Conservation (phyloP, 2,113 vertebrate species). For the Caracal caracal region DNA sequence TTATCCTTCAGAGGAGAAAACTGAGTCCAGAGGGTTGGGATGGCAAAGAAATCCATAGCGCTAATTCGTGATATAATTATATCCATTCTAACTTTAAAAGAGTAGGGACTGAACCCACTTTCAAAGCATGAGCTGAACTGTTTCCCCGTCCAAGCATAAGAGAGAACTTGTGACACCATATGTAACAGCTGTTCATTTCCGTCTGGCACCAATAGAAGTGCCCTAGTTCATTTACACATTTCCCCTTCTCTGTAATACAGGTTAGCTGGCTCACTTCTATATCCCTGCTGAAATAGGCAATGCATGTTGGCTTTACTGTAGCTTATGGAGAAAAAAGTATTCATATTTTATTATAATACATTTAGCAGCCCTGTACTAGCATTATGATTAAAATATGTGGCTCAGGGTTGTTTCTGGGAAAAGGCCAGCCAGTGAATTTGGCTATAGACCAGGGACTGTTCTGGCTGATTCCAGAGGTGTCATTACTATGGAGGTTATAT, state of each 20-base stretch:
- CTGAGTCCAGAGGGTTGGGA: not conserved
- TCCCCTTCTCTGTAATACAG: not conserved
- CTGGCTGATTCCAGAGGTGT: not conserved
- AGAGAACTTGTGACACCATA: not conserved
- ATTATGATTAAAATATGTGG: constrained; percentile 52
- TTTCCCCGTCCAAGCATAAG: not conserved
- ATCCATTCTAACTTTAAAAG: constrained; percentile 21
- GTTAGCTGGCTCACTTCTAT: constrained; percentile 42
- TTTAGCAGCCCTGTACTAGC: constrained; percentile 35
- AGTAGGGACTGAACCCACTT: not conserved
- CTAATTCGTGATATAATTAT: not conserved
- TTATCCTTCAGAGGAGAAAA: constrained; percentile 22
- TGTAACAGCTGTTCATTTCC: constrained; percentile 1
- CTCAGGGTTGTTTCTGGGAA: constrained; percentile 24
- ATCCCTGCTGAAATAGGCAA: constrained; percentile 10
- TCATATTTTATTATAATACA: constrained; percentile 57
- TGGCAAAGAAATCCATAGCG: not conserved
- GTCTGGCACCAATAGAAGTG: not conserved
- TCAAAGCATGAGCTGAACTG: not conserved
- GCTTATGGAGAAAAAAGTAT: constrained; percentile 32
- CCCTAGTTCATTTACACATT: not conserved
- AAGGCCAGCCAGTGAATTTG: constrained; percentile 38
- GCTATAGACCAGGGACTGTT: not conserved
- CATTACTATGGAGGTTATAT: not conserved
- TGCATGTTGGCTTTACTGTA: constrained; percentile 1